These are phyloP conservation scores for Capreolus pygargus DNA, from an alignment of 2,113 vertebrate genomes.

Conservation along the genomic window DNA sequence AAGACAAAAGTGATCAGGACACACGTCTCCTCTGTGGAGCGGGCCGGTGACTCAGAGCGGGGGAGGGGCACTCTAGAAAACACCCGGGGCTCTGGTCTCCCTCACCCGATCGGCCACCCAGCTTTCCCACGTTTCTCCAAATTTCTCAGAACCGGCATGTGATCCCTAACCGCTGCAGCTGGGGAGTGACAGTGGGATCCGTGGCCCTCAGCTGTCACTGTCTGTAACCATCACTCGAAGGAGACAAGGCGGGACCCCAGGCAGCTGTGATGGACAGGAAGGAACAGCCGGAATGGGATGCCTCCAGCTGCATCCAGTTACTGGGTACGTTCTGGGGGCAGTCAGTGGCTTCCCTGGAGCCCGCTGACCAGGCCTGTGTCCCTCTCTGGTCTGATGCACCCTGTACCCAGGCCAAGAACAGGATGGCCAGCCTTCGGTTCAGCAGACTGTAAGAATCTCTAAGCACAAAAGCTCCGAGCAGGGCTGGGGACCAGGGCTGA, in stretches of 20 bases:
- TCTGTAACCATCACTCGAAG: neutral
- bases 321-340: neutral
- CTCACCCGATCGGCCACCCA: neutral
- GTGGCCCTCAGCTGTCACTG: neutral
- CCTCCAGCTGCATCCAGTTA: rapidly evolving
- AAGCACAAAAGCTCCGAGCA: rapidly evolving
- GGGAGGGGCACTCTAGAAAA: neutral
- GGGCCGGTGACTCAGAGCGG: conserved; percentile 27
- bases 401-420: neutral
- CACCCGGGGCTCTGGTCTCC: neutral
- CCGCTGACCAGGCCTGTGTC: neutral
- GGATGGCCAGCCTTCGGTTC: neutral
- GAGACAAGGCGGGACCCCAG: neutral
- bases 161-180: neutral
- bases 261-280: neutral
- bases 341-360: neutral
- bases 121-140: neutral
- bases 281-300: neutral
- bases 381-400: rapidly evolving
- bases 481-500: too few species aligned
- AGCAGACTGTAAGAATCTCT: rapidly evolving
- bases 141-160: neutral
- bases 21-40: neutral
- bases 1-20: conserved; percentile 48
- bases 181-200: neutral